Percentiles rank a stretch among this genome's conserved stretches.
phyloP scores from a whole-genome alignment of 2,888 invertebrate genomes.

The Schizotus pectinicornis region DNA sequence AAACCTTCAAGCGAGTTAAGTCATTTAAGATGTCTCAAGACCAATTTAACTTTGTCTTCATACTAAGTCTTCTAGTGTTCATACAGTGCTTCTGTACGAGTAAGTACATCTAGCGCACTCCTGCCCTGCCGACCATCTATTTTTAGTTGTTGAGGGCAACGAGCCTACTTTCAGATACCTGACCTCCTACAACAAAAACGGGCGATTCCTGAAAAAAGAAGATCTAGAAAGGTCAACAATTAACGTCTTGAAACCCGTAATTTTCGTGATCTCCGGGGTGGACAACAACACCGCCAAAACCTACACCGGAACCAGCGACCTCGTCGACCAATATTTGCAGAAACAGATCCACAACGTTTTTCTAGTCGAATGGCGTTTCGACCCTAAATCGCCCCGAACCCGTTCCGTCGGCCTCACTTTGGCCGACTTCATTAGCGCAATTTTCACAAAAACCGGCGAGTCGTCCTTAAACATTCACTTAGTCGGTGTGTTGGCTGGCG shows the following conservation, averaged over 20 bases:
- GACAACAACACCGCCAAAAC: constrained; percentile 15
- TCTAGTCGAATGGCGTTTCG: constrained; percentile 25
- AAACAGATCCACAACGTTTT: constrained; percentile 34
- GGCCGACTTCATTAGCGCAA: constrained; percentile 29
- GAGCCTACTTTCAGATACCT: constrained; percentile 33
- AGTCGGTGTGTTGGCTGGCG: constrained; percentile 30
- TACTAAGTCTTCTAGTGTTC: no score
- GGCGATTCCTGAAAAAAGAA: constrained; percentile 25
- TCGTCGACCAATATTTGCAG: constrained; percentile 30
- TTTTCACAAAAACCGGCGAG: constrained; percentile 34
- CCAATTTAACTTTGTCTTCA: no score
- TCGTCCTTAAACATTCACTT: constrained; percentile 36
- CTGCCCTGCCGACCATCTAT: no score
- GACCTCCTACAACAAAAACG: constrained; percentile 34
- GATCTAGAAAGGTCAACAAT: constrained; percentile 33
- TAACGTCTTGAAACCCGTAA: constrained; percentile 34
- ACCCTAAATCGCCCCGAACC: constrained; percentile 13
- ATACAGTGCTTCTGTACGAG: no score
- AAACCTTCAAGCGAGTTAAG: no score
- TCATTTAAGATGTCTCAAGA: no score
- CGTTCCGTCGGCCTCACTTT: constrained; percentile 22
- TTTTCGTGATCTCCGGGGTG: constrained; percentile 29
- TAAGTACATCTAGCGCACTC: no score
- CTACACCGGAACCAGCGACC: constrained; percentile 9
- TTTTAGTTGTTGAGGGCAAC: no score